Evolutionary conservation across 2,113 vertebrate genomes (phyloP).

Genomic region (Circaetus cinerascens): DNA sequence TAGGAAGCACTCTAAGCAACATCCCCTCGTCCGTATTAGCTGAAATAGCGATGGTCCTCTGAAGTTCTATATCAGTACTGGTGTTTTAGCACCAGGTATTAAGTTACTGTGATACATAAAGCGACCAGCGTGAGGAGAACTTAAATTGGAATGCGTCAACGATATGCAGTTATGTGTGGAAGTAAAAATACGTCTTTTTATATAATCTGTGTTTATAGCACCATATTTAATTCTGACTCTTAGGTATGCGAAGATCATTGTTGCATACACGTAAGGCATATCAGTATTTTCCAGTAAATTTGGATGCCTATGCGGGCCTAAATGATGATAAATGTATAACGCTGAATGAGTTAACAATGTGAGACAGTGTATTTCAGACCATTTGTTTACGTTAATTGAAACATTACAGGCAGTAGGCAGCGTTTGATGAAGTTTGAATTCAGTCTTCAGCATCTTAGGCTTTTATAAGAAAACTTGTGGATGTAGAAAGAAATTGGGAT

Average conservation of each 20-base stretch:
- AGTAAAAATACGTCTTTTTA: background rate
- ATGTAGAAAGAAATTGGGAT: background rate
- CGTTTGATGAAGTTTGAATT: background rate
- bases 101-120: slow-evolving; percentile 2
- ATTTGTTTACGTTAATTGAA: background rate
- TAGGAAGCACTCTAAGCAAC: background rate
- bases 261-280: background rate
- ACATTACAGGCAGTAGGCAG: background rate
- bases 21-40: background rate
- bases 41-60: background rate
- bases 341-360: background rate
- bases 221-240: background rate
- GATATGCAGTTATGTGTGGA: background rate
- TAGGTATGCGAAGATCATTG: background rate
- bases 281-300: background rate
- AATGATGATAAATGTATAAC: background rate
- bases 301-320: background rate
- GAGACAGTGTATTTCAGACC: background rate
- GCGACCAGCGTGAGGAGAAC: background rate
- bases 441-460: background rate
- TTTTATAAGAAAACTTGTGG: background rate
- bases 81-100: background rate
- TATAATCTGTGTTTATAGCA: background rate
- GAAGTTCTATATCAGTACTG: background rate
- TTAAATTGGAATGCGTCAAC: background rate